These are phyloP conservation scores for Melieria crassipennis DNA, from an alignment of 2,888 invertebrate species.

Conservation along the genomic window DNA sequence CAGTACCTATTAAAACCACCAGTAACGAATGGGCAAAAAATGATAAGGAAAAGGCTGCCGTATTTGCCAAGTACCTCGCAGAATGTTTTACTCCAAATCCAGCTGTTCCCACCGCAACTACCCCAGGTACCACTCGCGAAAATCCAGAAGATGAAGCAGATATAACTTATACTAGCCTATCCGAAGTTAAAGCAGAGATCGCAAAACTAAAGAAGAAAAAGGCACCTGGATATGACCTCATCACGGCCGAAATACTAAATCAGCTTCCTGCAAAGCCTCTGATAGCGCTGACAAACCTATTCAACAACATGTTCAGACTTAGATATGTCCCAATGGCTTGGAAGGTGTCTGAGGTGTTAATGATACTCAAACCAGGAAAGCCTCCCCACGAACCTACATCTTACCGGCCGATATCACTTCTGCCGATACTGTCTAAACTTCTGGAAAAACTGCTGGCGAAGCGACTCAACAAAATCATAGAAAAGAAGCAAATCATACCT, in stretches of 20 bases:
- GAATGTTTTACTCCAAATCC: neutral
- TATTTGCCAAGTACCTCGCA: constrained; percentile 8
- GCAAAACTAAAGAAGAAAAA: constrained; percentile 14
- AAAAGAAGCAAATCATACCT: constrained; percentile 3
- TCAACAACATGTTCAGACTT: no score
- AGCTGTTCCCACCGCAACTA: neutral
- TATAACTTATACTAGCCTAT: neutral
- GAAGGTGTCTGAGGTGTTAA: neutral
- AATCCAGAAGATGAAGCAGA: neutral
- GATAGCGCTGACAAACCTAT: neutral
- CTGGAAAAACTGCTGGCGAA: neutral
- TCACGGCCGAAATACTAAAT: constrained; percentile 10
- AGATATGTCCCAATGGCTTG: neutral
- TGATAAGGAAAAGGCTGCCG: constrained; percentile 5
- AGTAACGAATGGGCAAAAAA: neutral
- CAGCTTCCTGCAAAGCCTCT: neutral
- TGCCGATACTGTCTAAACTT: neutral
- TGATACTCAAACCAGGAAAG: neutral
- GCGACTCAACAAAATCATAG: neutral
- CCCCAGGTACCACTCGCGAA: neutral
- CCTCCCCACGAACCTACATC: neutral
- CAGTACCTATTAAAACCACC: neutral
- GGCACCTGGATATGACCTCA: constrained; percentile 15
- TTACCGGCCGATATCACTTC: neutral
- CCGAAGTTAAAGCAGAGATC: neutral